These are phyloP conservation scores for Alces alces DNA, from an alignment of 2,113 vertebrate species.

Conservation along the genomic window DNA sequence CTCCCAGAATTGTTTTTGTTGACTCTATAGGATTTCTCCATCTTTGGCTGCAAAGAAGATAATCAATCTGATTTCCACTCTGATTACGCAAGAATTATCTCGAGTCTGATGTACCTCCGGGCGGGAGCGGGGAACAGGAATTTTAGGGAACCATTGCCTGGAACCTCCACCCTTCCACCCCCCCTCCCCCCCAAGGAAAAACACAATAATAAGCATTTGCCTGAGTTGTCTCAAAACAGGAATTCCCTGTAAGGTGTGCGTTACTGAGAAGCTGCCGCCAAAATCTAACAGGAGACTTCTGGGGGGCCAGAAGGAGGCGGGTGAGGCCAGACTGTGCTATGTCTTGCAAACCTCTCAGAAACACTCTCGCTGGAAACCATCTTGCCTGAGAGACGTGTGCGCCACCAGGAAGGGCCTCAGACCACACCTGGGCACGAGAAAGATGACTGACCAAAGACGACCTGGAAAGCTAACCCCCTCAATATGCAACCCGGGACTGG, in stretches of 20 bases:
- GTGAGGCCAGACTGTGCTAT: neutral
- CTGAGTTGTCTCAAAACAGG: neutral
- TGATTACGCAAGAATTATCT: neutral
- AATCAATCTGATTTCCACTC: neutral
- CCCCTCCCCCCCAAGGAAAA: neutral
- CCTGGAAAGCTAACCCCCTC: neutral
- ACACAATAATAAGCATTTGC: neutral
- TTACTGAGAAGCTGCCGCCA: neutral
- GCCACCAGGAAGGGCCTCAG: neutral
- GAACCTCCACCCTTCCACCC: neutral
- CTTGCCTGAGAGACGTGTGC: neutral
- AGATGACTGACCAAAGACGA: neutral
- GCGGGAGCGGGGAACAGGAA: neutral
- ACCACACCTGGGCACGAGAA: neutral
- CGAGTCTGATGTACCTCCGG: neutral
- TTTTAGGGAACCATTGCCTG: neutral
- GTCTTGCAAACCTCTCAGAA: neutral
- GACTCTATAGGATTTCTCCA: neutral
- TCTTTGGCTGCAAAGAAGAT: neutral
- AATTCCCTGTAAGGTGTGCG: neutral
- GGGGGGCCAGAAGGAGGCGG: neutral
- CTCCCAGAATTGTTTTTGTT: neutral
- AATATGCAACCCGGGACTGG: neutral
- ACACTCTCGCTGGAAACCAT: fast-evolving
- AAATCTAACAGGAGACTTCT: neutral